Evolutionary conservation across 2,113 vertebrate genomes (phyloP).

Genomic region (Candoia aspera): DNA sequence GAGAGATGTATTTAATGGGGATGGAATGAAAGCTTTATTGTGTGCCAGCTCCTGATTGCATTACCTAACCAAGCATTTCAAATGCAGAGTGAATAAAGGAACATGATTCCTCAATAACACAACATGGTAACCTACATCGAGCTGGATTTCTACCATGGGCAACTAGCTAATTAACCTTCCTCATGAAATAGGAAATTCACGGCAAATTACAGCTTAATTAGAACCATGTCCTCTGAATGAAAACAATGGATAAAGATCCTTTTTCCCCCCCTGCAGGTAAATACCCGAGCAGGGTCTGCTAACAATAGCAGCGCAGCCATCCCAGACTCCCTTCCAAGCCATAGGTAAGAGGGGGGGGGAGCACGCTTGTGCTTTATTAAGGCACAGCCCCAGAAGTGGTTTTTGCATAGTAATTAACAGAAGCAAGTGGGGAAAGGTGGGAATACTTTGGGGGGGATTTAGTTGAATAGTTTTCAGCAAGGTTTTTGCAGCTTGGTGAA

Average conservation of each 20-base stretch:
- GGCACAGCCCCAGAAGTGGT: slow-evolving; percentile 1
- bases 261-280: slow-evolving; percentile 84
- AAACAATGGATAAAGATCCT: slow-evolving; percentile 64
- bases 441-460: slow-evolving; percentile 4
- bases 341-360: slow-evolving; percentile 84
- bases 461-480: not conserved
- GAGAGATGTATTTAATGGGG: slow-evolving; percentile 25
- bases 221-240: slow-evolving; percentile 72
- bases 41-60: not conserved
- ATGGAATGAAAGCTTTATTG: not conserved
- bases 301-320: slow-evolving; percentile 78
- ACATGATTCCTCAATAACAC: slow-evolving; percentile 17
- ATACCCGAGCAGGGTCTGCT: slow-evolving; percentile 87
- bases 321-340: slow-evolving; percentile 87
- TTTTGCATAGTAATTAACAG: not conserved
- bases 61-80: slow-evolving; percentile 44
- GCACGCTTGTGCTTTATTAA: not conserved
- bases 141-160: slow-evolving; percentile 54
- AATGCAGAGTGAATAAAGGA: slow-evolving; percentile 1
- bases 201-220: slow-evolving; percentile 84
- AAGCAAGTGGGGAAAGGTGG: not conserved
- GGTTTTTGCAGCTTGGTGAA: not conserved
- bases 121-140: slow-evolving; percentile 72
- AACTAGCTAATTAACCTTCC: slow-evolving; percentile 80
- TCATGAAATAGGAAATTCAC: slow-evolving; percentile 71